phyloP scores from a whole-genome alignment of 2,797 vertebrate genomes.

The Hyperoplus lanceolatus region DNA sequence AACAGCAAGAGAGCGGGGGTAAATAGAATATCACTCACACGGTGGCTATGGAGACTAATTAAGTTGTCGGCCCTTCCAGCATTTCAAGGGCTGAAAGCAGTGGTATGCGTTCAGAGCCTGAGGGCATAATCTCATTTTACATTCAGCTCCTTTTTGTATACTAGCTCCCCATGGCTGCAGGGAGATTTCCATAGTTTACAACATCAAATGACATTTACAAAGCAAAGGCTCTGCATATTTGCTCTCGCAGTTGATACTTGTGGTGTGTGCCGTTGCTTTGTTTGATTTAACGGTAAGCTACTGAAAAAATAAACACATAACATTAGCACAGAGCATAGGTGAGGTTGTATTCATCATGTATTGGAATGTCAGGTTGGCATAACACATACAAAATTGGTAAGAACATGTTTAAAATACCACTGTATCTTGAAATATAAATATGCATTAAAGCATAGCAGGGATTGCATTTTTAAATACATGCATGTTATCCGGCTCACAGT shows the following conservation, averaged over 20 bases:
- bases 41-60: conserved; percentile 61
- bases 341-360: conserved; percentile 4
- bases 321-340: background rate
- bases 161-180: conserved; percentile 37
- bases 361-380: background rate
- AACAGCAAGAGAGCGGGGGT: conserved; percentile 16
- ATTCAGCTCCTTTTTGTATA: conserved; percentile 59
- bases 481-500: background rate
- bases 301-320: background rate
- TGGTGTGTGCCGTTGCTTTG: conserved; percentile 45
- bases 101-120: conserved; percentile 60
- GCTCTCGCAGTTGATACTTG: conserved; percentile 18
- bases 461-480: background rate
- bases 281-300: conserved; percentile 36
- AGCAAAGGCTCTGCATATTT: conserved; percentile 56
- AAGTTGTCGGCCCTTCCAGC: conserved; percentile 54
- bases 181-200: conserved; percentile 42
- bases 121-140: conserved; percentile 69
- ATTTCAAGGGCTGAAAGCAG: conserved; percentile 47
- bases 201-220: conserved; percentile 75
- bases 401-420: background rate
- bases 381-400: background rate
- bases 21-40: conserved; percentile 14
- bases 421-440: background rate
- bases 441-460: background rate